Evolutionary conservation across 2,797 vertebrate species (phyloP).

Genomic region (Pempheris klunzingeri): DNA sequence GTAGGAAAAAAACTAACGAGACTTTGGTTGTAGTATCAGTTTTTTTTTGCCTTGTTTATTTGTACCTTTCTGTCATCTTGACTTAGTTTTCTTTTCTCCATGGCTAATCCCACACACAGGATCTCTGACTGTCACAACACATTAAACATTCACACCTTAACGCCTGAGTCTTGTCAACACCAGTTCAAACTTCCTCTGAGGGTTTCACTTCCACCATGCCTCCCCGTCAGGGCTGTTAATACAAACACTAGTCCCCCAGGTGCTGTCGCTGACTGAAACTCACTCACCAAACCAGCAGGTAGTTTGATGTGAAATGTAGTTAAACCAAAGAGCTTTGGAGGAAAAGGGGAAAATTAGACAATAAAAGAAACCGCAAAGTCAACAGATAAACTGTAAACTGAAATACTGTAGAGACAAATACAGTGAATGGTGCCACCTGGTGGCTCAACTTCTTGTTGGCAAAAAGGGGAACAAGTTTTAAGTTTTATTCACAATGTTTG

Average conservation of each 20-base stretch:
- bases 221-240: background rate
- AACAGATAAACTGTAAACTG: background rate
- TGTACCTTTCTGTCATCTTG: background rate
- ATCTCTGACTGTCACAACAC: background rate
- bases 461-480: background rate
- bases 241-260: background rate
- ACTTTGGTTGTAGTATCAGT: no score
- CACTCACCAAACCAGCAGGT: background rate
- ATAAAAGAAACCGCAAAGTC: background rate
- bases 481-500: no score
- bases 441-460: slow-evolving; percentile 3
- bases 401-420: background rate
- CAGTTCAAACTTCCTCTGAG: background rate
- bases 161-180: background rate
- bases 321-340: background rate
- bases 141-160: background rate
- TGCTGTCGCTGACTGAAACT: background rate
- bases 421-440: slow-evolving; percentile 20
- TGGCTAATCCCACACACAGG: no score
- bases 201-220: background rate
- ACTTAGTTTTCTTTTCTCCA: no score
- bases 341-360: no score
- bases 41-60: background rate
- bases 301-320: background rate
- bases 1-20: no score